Evolutionary conservation across 2,797 vertebrate species (phyloP), one percentile per base, ranked within the genome.

Genomic region (Vipera latastei): DNA sequence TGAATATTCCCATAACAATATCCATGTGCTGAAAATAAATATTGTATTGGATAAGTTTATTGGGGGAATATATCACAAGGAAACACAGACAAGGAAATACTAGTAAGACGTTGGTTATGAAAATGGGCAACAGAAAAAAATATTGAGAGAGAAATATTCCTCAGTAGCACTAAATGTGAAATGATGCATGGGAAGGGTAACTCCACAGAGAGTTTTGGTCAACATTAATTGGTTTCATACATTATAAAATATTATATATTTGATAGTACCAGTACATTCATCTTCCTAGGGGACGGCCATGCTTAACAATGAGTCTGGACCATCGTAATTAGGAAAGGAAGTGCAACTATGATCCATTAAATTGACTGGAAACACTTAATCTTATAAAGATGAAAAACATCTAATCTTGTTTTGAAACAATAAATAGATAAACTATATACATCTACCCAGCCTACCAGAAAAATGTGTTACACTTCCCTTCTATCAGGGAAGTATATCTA

Each of bases 1-100:
- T 73, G 1, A 7, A 86, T 1, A 14, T 86, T 88, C 60, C 28
- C 92, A 56, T 88, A 94, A 63, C 18, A 26, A 88, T 48, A 8
- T 13, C 18, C 25, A n/a, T 28, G 38, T 3, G 0, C 0, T 44
- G 0, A 0, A 44, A 60, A 55, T 20, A 4, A 60, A 69, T 87
- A 78, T 83, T 93, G 65, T 88, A 48, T n/a, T 69, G 56, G 65
- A 51, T 53, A 55, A 55, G 44, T n/a, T 69, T 87, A 59, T 90
- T 87, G 48, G 16, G 83, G 20, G 87, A 88, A 87, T 93, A n/a
- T 56, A 57, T 90, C 38, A 73, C 57, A 73, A 13, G 53, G 53
- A 86, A 83, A 87, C 11, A 44, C 16, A 73, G 25, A 38, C 78
- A 63, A 85, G 32, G 55, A 65, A 87, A 69, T 51, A 65, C 26